Percentiles rank a stretch among this genome's conserved stretches.
phyloP scores from a whole-genome alignment of 2,888 invertebrate species.

The Eudasyphora cyanicolor region DNA sequence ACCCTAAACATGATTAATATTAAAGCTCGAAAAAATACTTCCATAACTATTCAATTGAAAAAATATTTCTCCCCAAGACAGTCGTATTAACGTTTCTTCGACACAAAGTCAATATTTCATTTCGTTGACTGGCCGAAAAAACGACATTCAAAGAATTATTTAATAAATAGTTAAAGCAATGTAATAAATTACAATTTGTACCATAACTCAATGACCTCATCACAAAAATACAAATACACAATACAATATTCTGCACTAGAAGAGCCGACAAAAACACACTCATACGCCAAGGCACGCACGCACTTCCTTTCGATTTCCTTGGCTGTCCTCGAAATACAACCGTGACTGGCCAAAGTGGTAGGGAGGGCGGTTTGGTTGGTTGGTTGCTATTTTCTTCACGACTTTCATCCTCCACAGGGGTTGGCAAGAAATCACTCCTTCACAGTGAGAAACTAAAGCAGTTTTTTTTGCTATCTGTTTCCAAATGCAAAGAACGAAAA shows the following conservation, averaged over 20 bases:
- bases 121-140: background rate
- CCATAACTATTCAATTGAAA: background rate
- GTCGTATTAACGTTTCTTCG: background rate
- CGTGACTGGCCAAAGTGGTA: background rate
- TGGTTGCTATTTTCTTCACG: too few relatives aligned
- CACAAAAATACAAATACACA: background rate
- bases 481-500: background rate
- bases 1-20: background rate
- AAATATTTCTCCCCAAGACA: background rate
- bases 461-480: constrained; percentile 1
- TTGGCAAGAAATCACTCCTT: background rate
- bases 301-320: background rate
- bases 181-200: constrained; percentile 56
- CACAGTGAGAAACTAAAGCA: background rate
- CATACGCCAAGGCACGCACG: background rate
- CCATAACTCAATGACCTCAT: constrained; percentile 46
- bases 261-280: background rate
- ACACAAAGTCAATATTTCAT: constrained; percentile 27
- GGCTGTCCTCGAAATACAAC: background rate
- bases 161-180: constrained; percentile 42
- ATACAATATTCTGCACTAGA: background rate
- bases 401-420: background rate
- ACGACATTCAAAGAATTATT: constrained; percentile 20
- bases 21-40: background rate
- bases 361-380: too few relatives aligned